Base-by-base conservation (phyloP, 2,113 vertebrate species). In the Archilochus colubris region DNA sequence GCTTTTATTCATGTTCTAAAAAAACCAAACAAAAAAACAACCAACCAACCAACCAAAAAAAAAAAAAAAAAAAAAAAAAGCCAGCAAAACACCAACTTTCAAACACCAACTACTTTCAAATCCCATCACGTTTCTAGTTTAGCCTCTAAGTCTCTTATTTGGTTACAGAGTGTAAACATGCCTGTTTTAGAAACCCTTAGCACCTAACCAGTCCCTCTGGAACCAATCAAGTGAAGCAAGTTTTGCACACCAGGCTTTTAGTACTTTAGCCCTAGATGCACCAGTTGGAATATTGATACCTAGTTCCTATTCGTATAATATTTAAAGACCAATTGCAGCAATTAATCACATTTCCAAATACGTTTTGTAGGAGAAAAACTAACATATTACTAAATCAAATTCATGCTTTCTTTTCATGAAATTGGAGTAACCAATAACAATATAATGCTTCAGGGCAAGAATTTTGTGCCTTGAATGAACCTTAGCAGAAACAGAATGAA, bases 211-310 rank as follows among this genome's bases (percentile, higher is more conserved):
- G 64, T 91, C 84, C 82, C 89, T 53, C 70, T 86, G 89, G 76
- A 93, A 77, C 38, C 75, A 93, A 93, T 91, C 79, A 90, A 90
- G 75, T 25, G 55, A 31, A 68, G 51, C 63, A 73, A 55, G 59
- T 7, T 0, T 9, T 7, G 3, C 33, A 62, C 43, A n/a, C 23
- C 67, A 53, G 4, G 22, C 8, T 28, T 30, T 51, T 19, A 63
- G 31, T 43, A 55, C 38, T 62, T 58, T 36, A 70, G 15, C 21
- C 30, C 82, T 64, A 79, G 16, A 30, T 54, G 36, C 16, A 57
- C 28, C 21, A 8, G 14, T 33, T 62, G 21, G n/a, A 89, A 69
- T 85, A 79, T 51, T 77, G 76, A 82, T n/a, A 74, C n/a, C 46
- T 74, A 70, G 16, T 20, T 95, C 48, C 64, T 80, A 50, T 25